Evolutionary conservation across 2,888 invertebrate genomes (phyloP).

Genomic region (Vesta saturnalis): DNA sequence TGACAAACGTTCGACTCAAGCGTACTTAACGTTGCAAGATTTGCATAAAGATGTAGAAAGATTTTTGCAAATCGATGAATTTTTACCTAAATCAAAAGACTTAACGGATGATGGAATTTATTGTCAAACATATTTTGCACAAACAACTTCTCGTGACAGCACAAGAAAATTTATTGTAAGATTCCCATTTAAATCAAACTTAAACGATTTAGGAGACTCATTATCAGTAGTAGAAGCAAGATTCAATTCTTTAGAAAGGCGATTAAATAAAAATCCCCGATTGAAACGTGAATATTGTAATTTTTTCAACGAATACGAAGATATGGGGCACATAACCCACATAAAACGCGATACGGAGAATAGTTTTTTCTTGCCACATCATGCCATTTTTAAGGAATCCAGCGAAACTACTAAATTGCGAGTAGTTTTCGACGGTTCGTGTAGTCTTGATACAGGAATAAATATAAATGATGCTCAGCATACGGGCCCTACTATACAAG

Average conservation of each 20-base stretch:
- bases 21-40: too few species aligned
- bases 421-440: conserved; percentile 37
- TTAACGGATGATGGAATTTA: too few species aligned
- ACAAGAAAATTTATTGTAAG: background rate
- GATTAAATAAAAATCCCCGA: background rate
- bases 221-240: background rate
- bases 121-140: background rate
- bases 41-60: too few species aligned
- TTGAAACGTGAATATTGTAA: background rate
- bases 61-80: too few species aligned
- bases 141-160: background rate
- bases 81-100: too few species aligned
- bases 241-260: background rate
- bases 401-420: conserved; percentile 35
- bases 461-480: conserved; percentile 19
- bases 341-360: background rate
- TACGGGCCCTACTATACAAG: conserved; percentile 19
- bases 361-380: conserved; percentile 34
- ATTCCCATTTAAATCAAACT: background rate
- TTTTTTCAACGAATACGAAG: background rate
- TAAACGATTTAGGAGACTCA: background rate
- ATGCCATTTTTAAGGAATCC: conserved; percentile 28
- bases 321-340: background rate
- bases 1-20: too few species aligned
- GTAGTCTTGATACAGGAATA: conserved; percentile 6